A percentile compares a stretch with the other conserved stretches of the same genome.
These are phyloP conservation scores for Noctua janthe DNA, from an alignment of 2,888 invertebrate species.

Conservation along the genomic window DNA sequence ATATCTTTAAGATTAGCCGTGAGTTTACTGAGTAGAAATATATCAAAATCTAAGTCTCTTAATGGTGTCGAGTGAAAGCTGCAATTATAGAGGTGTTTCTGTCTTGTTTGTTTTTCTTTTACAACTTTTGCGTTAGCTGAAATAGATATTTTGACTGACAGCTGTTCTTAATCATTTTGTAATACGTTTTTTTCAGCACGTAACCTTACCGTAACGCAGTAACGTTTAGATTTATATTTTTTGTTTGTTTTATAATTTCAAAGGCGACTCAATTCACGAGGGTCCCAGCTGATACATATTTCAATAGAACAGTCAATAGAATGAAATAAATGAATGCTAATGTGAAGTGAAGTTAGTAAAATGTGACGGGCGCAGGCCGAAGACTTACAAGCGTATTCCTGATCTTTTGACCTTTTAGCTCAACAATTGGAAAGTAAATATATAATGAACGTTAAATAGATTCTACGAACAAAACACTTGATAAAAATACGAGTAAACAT, in stretches of 20 bases:
- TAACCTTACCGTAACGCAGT: neutral
- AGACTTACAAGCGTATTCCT: constrained; percentile 70
- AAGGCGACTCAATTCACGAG: constrained; percentile 10
- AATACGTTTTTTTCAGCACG: constrained; percentile 44
- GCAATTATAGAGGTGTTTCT: constrained; percentile 55
- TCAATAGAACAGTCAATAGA: constrained; percentile 46
- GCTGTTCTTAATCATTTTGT: constrained; percentile 49
- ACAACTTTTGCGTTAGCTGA: constrained; percentile 29
- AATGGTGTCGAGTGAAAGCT: constrained; percentile 73
- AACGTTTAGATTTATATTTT: constrained; percentile 1
- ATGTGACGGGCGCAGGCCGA: constrained; percentile 64
- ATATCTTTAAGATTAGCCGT: constrained; percentile 11
- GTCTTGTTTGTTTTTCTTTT: constrained; percentile 62
- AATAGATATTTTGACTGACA: constrained; percentile 36
- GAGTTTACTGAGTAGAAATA: constrained; percentile 20
- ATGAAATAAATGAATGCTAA: constrained; percentile 53
- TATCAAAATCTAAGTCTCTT: constrained; percentile 22
- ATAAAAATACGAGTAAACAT: constrained; percentile 14
- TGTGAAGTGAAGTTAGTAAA: constrained; percentile 47
- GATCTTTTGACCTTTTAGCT: constrained; percentile 71
- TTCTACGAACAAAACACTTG: constrained; percentile 22
- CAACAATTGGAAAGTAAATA: constrained; percentile 60
- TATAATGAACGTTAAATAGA: constrained; percentile 53
- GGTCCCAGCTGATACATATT: constrained; percentile 42
- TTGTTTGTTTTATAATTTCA: constrained; percentile 23